Base-by-base conservation (phyloP, 2,888 invertebrate genomes). In the Octodonta nipae region DNA sequence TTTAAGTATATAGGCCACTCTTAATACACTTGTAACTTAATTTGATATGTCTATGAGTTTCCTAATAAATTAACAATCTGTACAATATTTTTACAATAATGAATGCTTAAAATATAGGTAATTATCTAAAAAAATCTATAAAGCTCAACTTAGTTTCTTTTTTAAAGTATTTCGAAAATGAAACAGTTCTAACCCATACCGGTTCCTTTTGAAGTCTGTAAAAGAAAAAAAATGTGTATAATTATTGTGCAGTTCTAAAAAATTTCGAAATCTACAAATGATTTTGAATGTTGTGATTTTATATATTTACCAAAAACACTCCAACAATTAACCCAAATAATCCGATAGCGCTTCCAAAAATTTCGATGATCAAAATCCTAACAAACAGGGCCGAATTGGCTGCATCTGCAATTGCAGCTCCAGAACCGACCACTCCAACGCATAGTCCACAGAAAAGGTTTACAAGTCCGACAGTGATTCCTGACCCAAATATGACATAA, bases 261-360 rank as follows among this genome's bases (percentile, higher is more conserved):
- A n/a, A n/a, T n/a, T n/a, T n/a, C n/a, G n/a, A n/a, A n/a, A n/a
- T n/a, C n/a, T n/a, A n/a, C n/a, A n/a, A n/a, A n/a, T n/a, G n/a
- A n/a, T n/a, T n/a, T n/a, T n/a, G n/a, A n/a, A n/a, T n/a, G n/a
- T n/a, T n/a, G n/a, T n/a, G n/a, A 22, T 2, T 22, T 22, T 17
- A 12, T 15, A 31, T 13, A 40, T 43, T 52, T 56, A 72, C 72
- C 83, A 88, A 81, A 61, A 86, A 88, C 61, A 98, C 92, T 50
- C 93, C 93, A 44, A 98, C 92, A 63, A 98, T 98, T 35, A 98
- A 75, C 37, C 96, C 96, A 63, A 98, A 98, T 12, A 98, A 75
- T 55, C 98, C 98, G 58, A 98, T 96, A 52, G 96, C 98, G 54
- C 91, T 92, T 33, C 93, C 96, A 56, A 98, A 98, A 66, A 98